Conservation (phyloP, 1,140 invertebrate species). For the Lutraria rhynchaena region DNA sequence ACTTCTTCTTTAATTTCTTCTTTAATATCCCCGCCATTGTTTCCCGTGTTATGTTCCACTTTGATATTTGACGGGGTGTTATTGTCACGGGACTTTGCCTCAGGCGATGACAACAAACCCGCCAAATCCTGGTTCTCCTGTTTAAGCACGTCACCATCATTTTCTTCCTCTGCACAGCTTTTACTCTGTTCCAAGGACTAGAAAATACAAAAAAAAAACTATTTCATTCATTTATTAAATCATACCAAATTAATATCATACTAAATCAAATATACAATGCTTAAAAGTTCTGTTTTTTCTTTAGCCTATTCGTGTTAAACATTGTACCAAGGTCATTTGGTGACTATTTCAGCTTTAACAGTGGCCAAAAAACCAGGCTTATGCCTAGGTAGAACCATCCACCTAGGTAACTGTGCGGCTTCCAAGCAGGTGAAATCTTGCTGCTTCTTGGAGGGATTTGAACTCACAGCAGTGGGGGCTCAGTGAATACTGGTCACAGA, state of each 20-base stretch:
- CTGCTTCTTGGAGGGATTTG: too few species aligned
- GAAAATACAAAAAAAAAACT: too few species aligned
- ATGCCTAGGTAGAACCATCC: too few species aligned
- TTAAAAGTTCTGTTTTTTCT: neutral
- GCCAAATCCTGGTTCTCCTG: slow-evolving; percentile 52
- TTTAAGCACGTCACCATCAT: slow-evolving; percentile 55
- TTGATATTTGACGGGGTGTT: slow-evolving; percentile 18
- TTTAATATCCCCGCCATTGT: slow-evolving; percentile 30
- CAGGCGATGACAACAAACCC: slow-evolving; percentile 44
- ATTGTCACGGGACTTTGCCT: slow-evolving; percentile 34
- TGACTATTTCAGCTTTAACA: neutral
- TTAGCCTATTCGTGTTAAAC: neutral
- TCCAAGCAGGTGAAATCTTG: too few species aligned
- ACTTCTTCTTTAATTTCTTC: slow-evolving; percentile 54
- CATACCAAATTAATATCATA: too few species aligned
- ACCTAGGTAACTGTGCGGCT: too few species aligned
- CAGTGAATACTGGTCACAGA: too few species aligned
- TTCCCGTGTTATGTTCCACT: slow-evolving; percentile 18
- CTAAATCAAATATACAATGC: too few species aligned
- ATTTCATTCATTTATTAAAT: too few species aligned
- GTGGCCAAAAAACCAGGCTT: too few species aligned
- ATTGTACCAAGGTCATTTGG: neutral
- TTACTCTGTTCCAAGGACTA: slow-evolving; percentile 49
- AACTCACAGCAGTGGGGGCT: too few species aligned
- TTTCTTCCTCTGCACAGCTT: slow-evolving; percentile 44